Conservation (phyloP, 92 coral and sea anemone genomes). For the Ricordea florida region DNA sequence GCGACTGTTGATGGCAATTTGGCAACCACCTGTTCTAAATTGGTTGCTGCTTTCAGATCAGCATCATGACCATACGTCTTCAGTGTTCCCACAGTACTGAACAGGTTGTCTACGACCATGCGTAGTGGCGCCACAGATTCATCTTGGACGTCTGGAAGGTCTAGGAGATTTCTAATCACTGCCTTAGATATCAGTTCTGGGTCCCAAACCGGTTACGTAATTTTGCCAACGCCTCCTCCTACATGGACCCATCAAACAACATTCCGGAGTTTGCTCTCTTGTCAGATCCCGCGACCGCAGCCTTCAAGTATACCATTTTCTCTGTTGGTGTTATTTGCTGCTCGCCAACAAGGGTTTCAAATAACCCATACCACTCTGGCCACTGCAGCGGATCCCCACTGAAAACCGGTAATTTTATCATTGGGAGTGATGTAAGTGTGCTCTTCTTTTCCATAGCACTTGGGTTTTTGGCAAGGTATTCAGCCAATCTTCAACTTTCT, state of each 20-base stretch:
- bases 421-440: too few species aligned
- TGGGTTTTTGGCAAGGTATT: too few species aligned
- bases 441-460: too few species aligned
- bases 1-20: neutral
- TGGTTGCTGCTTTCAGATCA: slow-evolving; percentile 18
- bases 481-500: too few species aligned
- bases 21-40: slow-evolving; percentile 21
- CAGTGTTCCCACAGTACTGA: neutral
- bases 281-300: slow-evolving; percentile 11
- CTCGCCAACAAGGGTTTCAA: neutral
- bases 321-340: slow-evolving; percentile 6
- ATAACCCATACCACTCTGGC: too few species aligned
- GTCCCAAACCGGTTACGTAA: neutral
- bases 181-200: slow-evolving; percentile 17
- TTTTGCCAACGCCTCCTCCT: neutral
- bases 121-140: neutral
- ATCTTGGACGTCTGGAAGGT: neutral
- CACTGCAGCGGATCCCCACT: too few species aligned
- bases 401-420: too few species aligned
- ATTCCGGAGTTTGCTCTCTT: slow-evolving; percentile 28
- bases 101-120: slow-evolving; percentile 4
- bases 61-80: slow-evolving; percentile 18
- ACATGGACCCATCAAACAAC: slow-evolving; percentile 30
- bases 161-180: neutral
- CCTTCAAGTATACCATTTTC: slow-evolving; percentile 4